A percentile compares a stretch with the other conserved stretches of the same genome.
phyloP scores from a whole-genome alignment of 2,797 vertebrate species.

The Allobates femoralis region DNA sequence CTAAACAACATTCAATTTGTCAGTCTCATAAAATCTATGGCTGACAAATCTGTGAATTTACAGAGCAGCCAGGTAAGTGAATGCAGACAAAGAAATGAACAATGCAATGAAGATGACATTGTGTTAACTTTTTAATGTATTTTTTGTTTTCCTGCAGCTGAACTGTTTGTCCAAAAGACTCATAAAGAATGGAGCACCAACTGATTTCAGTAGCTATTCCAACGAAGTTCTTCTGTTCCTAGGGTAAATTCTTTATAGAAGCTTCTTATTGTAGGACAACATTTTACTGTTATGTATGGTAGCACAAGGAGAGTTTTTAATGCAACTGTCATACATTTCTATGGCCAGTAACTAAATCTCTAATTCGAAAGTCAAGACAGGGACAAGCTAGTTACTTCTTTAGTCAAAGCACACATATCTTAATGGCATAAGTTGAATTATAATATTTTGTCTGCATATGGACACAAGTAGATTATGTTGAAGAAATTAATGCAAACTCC shows the following conservation, averaged over 20 bases:
- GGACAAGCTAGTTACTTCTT: no score
- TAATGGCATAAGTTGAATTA: no score
- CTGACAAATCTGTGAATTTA: conserved; percentile 41
- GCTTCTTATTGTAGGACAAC: not conserved
- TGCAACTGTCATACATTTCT: no score
- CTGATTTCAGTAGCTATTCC: conserved; percentile 39
- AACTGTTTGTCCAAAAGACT: conserved; percentile 54
- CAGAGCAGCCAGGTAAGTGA: conserved; percentile 57
- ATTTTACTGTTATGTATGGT: not conserved
- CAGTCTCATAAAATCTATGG: conserved; percentile 58
- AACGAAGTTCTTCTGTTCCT: conserved; percentile 58
- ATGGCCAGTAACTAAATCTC: no score
- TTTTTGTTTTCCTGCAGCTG: conserved; percentile 44
- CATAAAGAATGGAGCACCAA: not conserved
- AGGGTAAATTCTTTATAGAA: conserved; percentile 27
- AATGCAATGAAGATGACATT: not conserved
- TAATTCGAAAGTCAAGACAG: no score
- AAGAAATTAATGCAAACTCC: no score
- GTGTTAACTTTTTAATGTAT: not conserved
- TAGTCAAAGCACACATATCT: no score
- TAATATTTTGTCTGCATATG: no score
- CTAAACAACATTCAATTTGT: conserved; percentile 38
- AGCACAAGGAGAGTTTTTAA: not conserved
- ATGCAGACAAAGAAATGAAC: not conserved
- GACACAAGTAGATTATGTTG: no score